A percentile compares a stretch with the other conserved stretches of the same genome.
These are phyloP conservation scores for Gymnogyps californianus DNA, from an alignment of 2,113 vertebrate species.

Conservation along the genomic window DNA sequence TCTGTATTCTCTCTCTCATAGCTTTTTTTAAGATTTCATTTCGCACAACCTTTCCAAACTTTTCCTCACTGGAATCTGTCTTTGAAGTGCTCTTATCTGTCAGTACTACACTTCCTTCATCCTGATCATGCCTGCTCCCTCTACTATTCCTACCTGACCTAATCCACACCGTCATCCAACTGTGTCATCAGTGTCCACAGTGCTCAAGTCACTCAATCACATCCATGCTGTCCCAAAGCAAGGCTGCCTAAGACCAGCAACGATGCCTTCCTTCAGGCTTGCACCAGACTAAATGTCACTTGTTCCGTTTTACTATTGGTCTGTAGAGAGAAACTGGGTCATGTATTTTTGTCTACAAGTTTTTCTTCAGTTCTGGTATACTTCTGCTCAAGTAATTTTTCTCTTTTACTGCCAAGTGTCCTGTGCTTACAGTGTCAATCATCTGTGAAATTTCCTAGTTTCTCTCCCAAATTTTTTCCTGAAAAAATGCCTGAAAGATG, in stretches of 20 bases:
- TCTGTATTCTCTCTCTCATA: neutral
- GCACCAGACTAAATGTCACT: neutral
- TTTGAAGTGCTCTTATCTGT: neutral
- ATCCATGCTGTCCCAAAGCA: neutral
- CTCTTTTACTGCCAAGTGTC: neutral
- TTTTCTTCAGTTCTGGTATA: neutral
- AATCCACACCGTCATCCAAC: neutral
- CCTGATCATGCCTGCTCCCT: neutral
- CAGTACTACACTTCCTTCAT: neutral
- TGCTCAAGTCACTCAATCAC: neutral
- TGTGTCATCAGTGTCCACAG: accelerated
- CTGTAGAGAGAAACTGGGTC: neutral
- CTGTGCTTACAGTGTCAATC: neutral
- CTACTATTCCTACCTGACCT: neutral
- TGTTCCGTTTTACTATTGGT: neutral
- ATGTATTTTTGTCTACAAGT: neutral
- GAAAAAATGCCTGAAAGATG: neutral
- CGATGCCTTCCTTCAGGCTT: neutral
- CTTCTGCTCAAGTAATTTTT: neutral
- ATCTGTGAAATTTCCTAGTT: neutral
- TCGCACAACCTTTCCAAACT: neutral
- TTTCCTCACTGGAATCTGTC: neutral
- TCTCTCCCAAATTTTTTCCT: neutral
- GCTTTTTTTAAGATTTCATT: neutral
- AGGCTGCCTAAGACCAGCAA: neutral